Evolutionary conservation across 2,888 invertebrate genomes (phyloP), one percentile per base, ranked within the genome.

Genomic region (Ommatoiulus sabulosus): DNA sequence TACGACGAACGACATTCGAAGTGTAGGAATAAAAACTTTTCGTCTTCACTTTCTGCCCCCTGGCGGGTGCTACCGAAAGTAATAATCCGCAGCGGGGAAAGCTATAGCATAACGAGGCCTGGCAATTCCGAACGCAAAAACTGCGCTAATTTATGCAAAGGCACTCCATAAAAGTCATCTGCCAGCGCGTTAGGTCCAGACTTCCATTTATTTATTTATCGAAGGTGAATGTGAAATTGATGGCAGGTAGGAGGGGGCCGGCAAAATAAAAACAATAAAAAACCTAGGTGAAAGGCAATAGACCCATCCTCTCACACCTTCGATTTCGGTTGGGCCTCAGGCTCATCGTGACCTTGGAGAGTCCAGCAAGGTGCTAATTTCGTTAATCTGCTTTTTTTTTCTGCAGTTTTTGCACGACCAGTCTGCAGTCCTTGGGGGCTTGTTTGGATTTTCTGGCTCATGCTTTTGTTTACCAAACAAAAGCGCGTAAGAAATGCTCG

Each of bases 271-370:
- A 57, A 57, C 57, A 57, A 57, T 12, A 57, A 57, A 12, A 57
- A 57, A 57, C 10, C 46, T 46, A 7, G 46, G 46, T 46, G 0
- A 57, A 57, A 3, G 57, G 57, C 57, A 57, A 57, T 17, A 57
- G 57, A 57, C 17, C 57, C 57, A 57, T 57, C 57, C 57, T 57
- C 57, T 57, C 57, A 57, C 57, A 57, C 57, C 57, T 57, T 57
- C 57, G 57, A 57, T 57, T 57, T 15, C 4, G 57, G 12, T 17
- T 57, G 57, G 57, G 57, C 57, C 17, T 17, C 8, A 15, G 17
- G 57, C 57, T 17, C 12, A 17, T 57, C 17, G 57, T 17, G 57
- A 57, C 57, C 57, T 57, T 57, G 57, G 12, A 57, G 57, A 57
- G 57, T 57, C 57, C 17, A 17, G 57, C 57, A 57, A 57, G 57